Evolutionary conservation across 2,797 vertebrate species (phyloP), one percentile per base, ranked within the genome.

Genomic region (Acrocephalus scirpaceus): DNA sequence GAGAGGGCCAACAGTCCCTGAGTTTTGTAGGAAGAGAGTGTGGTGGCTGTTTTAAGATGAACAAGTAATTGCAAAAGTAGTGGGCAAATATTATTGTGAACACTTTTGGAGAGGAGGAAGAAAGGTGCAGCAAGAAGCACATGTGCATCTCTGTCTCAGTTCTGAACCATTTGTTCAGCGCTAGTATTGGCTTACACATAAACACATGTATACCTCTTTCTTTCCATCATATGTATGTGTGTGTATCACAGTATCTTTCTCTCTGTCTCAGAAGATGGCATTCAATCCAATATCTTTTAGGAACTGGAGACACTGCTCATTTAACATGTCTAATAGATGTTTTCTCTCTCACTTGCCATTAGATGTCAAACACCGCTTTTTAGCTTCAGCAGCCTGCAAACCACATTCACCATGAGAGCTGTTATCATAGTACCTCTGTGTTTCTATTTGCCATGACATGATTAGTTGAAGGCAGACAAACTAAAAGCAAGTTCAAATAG

Each of bases 301-400:
- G 32, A 93, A 78, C 36, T 22, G 60, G 47, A 61, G 62, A 69
- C 12, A 15, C 26, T 60, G 51, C 16, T 84, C 56, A 57, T 73
- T 60, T 76, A 88, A 93, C 25, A 18, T 27, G 14, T 73, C 70
- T 73, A 79, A 66, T 50, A 72, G 45, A 23, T 36, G 21, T 66
- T 82, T 95, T 74, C 64, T 76, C 32, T 72, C 67, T 82, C 1
- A 1, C 25, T 81, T 74, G 53, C 56, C 62, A 66, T 91, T 90
- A 88, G 74, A 82, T 82, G 74, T 94, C 91, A 94, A 92, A 91
- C 70, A 76, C 34, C 4, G 3, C 42, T 44, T 91, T 82, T 92
- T 76, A 61, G 79, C 22, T 86, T 69, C 71, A 84, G 56, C 66
- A 92, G 61, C 60, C 83, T 69, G 73, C 61, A 92, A 92, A 81